Conservation (phyloP, 2,888 invertebrate species). For the Leuctra nigra region DNA sequence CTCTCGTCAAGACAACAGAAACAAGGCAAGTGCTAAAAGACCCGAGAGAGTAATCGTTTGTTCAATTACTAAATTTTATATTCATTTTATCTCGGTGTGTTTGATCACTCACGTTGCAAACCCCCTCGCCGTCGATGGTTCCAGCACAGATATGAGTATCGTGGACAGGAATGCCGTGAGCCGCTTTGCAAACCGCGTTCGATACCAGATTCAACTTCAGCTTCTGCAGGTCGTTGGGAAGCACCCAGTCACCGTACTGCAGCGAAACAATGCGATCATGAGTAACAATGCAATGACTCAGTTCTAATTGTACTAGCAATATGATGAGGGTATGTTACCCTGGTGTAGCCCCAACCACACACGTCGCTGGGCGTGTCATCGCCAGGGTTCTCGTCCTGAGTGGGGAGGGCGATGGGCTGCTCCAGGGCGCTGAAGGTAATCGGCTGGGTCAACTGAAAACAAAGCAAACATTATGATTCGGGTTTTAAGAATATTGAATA, state of each 20-base stretch:
- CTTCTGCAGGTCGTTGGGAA: slow-evolving; percentile 26
- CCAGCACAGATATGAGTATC: slow-evolving; percentile 23
- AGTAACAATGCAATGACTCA: neutral
- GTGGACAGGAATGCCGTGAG: slow-evolving; percentile 9
- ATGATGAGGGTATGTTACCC: slow-evolving; percentile 14
- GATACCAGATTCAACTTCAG: slow-evolving; percentile 15
- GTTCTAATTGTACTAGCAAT: neutral
- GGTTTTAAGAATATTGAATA: too few relatives aligned
- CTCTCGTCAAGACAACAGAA: too few relatives aligned
- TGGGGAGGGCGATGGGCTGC: slow-evolving; percentile 20
- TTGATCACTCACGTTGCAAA: slow-evolving; percentile 28
- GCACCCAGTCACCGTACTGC: slow-evolving; percentile 20
- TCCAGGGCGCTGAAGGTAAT: slow-evolving; percentile 1
- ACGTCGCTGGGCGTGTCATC: slow-evolving; percentile 10
- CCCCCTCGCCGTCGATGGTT: slow-evolving; percentile 20
- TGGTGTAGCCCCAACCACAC: slow-evolving; percentile 23
- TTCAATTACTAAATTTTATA: too few relatives aligned
- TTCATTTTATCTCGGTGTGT: too few relatives aligned
- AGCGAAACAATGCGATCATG: too few relatives aligned
- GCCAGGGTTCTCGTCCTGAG: slow-evolving; percentile 11
- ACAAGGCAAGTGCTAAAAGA: too few relatives aligned
- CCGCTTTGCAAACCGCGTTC: slow-evolving; percentile 22
- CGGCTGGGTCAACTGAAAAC: neutral
- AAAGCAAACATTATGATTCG: neutral
- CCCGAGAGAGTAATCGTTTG: too few relatives aligned